Evolutionary conservation across 2,797 vertebrate genomes (phyloP).

Genomic region (Intellagama lesueurii): DNA sequence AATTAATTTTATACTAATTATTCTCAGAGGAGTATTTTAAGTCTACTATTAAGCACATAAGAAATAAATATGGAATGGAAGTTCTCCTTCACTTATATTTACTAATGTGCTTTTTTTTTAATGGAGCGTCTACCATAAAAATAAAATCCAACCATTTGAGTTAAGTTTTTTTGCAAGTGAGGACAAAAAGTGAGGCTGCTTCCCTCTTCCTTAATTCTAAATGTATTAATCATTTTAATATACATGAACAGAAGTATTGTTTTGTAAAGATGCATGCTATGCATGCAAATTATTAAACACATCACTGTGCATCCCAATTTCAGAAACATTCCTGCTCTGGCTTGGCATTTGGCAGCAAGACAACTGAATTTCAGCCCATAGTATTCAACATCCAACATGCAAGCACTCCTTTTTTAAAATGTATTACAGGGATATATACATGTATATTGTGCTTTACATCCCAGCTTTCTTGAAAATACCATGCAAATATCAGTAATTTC

Average conservation of each 20-base stretch:
- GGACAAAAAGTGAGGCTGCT: no score
- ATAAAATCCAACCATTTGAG: not conserved
- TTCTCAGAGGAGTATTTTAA: constrained; percentile 33
- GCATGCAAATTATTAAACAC: no score
- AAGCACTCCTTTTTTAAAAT: no score
- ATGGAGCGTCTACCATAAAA: not conserved
- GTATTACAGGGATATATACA: not conserved
- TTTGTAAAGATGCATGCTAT: no score
- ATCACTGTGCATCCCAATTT: no score
- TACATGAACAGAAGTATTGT: no score
- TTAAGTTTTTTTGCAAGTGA: no score
- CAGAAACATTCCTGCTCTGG: no score
- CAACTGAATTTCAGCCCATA: no score
- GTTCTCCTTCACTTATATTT: not conserved
- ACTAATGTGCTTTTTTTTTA: not conserved
- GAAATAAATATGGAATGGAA: constrained; percentile 29
- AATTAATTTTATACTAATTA: constrained; percentile 9
- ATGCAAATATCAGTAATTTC: not conserved
- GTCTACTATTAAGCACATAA: not conserved
- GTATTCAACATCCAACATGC: no score
- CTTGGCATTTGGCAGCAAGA: not conserved
- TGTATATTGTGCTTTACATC: not conserved
- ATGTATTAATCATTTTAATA: no score
- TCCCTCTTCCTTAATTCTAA: no score
- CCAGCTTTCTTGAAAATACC: not conserved